phyloP scores from a whole-genome alignment of 2,113 vertebrate species.

The Lophura nycthemera region DNA sequence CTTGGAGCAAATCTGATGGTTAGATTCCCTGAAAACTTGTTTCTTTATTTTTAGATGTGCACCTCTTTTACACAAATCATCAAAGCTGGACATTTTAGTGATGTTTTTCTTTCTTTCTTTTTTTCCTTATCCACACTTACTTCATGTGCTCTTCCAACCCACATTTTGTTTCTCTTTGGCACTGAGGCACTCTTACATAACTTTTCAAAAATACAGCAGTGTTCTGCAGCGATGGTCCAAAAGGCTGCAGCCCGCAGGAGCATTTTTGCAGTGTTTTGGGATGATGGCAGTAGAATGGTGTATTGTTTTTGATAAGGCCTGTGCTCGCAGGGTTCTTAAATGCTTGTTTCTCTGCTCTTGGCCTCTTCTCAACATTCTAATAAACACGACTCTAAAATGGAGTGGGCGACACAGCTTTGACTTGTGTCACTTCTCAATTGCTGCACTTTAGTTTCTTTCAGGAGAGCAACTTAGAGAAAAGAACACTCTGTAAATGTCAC shows the following conservation, averaged over 20 bases:
- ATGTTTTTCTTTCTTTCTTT: conserved; percentile 5
- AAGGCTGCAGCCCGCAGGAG: conserved; percentile 15
- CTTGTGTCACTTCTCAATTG: conserved; percentile 7
- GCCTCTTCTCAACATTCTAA: conserved; percentile 30
- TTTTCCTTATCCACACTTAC: background rate
- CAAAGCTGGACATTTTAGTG: background rate
- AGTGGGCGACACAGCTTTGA: conserved; percentile 2
- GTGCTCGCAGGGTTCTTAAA: background rate
- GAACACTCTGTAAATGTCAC: background rate
- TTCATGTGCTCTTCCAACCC: conserved; percentile 23
- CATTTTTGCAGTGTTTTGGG: conserved; percentile 44
- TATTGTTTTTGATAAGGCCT: conserved; percentile 46
- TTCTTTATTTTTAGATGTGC: background rate
- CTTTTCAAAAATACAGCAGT: conserved; percentile 40
- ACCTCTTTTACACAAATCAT: background rate
- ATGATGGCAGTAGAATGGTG: conserved; percentile 10
- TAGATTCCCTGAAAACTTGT: background rate
- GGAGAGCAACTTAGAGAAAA: background rate
- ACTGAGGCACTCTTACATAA: conserved; percentile 31
- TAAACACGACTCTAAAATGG: background rate
- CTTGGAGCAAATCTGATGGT: background rate
- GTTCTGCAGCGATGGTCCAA: conserved; percentile 1
- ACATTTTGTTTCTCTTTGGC: conserved; percentile 47
- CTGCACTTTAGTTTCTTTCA: background rate
- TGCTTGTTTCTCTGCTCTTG: conserved; percentile 29